Evolutionary conservation across 2,113 vertebrate species (phyloP).

Genomic region (Paracanthobrama guichenoti): DNA sequence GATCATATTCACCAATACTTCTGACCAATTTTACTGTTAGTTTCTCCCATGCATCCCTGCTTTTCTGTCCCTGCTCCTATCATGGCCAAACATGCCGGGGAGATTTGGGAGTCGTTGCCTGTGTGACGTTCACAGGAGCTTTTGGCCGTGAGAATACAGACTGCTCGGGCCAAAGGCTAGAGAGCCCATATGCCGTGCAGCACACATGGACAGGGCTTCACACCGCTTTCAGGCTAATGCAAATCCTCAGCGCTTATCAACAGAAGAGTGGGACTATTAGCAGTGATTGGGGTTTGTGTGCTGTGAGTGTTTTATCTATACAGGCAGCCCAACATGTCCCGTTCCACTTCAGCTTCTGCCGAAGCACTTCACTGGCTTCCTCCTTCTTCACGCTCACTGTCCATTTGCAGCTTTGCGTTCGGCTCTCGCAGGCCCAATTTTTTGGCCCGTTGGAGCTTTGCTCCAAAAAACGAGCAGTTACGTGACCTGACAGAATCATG

Average conservation of each 20-base stretch:
- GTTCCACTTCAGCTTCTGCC: constrained; percentile 43
- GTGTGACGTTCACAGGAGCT: neutral
- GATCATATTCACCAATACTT: too few species aligned
- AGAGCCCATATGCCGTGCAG: constrained; percentile 3
- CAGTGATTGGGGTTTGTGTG: constrained; percentile 50
- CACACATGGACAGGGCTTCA: constrained; percentile 13
- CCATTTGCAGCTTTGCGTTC: constrained; percentile 49
- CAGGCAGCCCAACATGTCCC: constrained; percentile 12
- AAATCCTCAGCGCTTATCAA: constrained; percentile 34
- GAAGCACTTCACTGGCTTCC: constrained; percentile 41
- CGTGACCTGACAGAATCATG: neutral
- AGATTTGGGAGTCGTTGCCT: neutral
- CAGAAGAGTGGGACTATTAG: constrained; percentile 41
- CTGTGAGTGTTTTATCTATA: constrained; percentile 48
- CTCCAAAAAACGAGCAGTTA: constrained; percentile 29
- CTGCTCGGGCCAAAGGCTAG: constrained; percentile 1
- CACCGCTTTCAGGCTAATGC: constrained; percentile 1
- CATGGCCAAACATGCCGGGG: constrained; percentile 8
- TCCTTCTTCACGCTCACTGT: constrained; percentile 24
- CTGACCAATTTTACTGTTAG: neutral
- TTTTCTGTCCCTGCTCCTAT: constrained; percentile 14
- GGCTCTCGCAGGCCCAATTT: constrained; percentile 47
- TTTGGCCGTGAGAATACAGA: neutral
- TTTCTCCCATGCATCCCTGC: neutral
- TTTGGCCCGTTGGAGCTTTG: constrained; percentile 42